phyloP scores from a whole-genome alignment of 2,888 invertebrate genomes.

The Dynastes grantii region DNA sequence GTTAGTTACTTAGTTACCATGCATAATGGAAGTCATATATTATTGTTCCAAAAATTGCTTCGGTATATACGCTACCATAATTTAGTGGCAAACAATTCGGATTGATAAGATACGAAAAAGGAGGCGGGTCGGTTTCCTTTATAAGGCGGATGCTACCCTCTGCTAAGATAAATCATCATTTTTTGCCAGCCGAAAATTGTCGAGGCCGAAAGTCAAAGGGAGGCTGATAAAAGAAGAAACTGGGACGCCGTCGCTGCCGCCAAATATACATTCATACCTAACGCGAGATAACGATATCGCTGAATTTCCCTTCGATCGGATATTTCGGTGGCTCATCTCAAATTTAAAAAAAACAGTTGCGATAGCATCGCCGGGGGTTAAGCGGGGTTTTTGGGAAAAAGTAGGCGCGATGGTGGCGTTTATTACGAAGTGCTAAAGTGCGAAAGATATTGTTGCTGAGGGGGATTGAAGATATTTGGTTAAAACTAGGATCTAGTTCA shows the following conservation, averaged over 20 bases:
- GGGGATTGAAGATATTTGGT: too few species aligned
- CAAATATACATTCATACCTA: conserved; percentile 44
- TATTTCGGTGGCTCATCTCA: conserved; percentile 30
- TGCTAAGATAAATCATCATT: conserved; percentile 41
- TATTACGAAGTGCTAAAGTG: neutral
- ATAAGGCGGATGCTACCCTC: conserved; percentile 20
- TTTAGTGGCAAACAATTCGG: conserved; percentile 18
- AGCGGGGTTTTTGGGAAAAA: neutral
- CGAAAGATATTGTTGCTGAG: too few species aligned
- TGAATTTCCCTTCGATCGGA: conserved; percentile 25
- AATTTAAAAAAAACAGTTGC: conserved; percentile 35
- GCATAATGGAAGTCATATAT: too few species aligned
- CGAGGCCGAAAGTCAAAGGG: conserved; percentile 34
- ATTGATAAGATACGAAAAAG: conserved; percentile 23
- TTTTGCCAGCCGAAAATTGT: conserved; percentile 37
- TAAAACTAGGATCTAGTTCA: too few species aligned
- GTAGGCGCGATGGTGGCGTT: neutral
- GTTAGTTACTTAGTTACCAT: too few species aligned
- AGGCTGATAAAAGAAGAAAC: conserved; percentile 40
- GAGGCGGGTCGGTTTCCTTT: conserved; percentile 2
- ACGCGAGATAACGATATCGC: conserved; percentile 40
- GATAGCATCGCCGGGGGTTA: conserved; percentile 21
- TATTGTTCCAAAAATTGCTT: too few species aligned
- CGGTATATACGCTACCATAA: neutral
- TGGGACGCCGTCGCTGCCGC: conserved; percentile 9